Evolutionary conservation across 2,888 invertebrate genomes (phyloP).

Genomic region (Globia sparganii): DNA sequence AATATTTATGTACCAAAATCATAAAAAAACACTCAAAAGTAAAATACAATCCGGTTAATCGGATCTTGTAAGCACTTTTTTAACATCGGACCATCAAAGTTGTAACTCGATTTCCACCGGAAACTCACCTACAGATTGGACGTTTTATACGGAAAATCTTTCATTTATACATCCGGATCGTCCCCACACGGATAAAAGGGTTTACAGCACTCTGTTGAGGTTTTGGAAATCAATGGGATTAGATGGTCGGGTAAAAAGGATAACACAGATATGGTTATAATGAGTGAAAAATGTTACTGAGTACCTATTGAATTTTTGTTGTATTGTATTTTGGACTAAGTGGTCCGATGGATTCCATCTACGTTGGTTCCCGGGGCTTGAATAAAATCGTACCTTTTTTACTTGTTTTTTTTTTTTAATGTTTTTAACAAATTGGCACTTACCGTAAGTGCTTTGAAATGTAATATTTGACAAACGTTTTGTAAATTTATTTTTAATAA

Average conservation of each 20-base stretch:
- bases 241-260: conserved; percentile 36
- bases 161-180: conserved; percentile 66
- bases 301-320: too few species aligned
- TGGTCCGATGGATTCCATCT: neutral
- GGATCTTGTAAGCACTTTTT: conserved; percentile 46
- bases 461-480: neutral
- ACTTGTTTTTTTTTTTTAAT: too few species aligned
- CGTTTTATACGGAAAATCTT: conserved; percentile 64
- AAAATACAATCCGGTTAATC: conserved; percentile 36
- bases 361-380: too few species aligned
- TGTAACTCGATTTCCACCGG: conserved; percentile 53
- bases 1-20: neutral
- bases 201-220: conserved; percentile 60
- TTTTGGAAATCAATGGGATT: conserved; percentile 58
- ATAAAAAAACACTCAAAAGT: conserved; percentile 23
- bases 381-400: neutral
- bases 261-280: conserved; percentile 16
- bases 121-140: conserved; percentile 60
- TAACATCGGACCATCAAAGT: conserved; percentile 54
- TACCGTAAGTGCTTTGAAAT: neutral
- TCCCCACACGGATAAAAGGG: conserved; percentile 51
- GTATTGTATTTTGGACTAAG: neutral
- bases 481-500: too few species aligned
- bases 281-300: conserved; percentile 1
- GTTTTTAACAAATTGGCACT: neutral